Base-by-base conservation (phyloP, 2,113 vertebrate species). In the Protomyctophum bolini region DNA sequence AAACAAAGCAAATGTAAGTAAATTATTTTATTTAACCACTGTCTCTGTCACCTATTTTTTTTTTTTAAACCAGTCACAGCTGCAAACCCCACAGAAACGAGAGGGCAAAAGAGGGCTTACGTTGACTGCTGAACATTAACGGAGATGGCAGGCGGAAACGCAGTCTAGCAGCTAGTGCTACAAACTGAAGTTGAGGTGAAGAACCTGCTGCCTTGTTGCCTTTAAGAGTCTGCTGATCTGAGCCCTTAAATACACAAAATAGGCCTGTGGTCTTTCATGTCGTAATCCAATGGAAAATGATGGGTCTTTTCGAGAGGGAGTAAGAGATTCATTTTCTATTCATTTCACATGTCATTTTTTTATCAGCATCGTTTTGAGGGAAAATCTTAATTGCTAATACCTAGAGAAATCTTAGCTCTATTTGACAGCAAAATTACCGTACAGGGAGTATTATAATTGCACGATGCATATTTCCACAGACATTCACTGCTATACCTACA, bases 321-420 rank as follows among this genome's bases (percentile, higher is more conserved):
- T 56, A 14, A 11, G 48, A 47, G 12, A 74, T 58, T 57, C 58
- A 83, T 85, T 81, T 49, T 55, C 8, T 67, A n/a, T 68, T 79
- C 10, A 56, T 70, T 66, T 79, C 49, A 75, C 55, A 68, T 14
- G 49, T 66, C 33, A 58, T 79, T 75, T 67, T 67, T 41, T 56
- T 68, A 72, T 76, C 54, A 61, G 54, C 7, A 63, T 33, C 55
- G 61, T 51, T 41, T 10, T 46, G 2, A 47, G 65, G 51, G 46
- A 72, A 64, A 67, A n/a, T 54, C 28, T 21, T 54, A 7, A 6
- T 71, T 71, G 68, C 21, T 71, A 57, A 72, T 9, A 54, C 45
- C 9, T 7, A 14, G 1, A 10, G 6, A 65, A 7, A 66, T 45
- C 15, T 8, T 21, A 49, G 47, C n/a, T 66, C 7, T 65, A 58